Evolutionary conservation across 2,888 invertebrate genomes (phyloP).

Genomic region (Drosophila aldrichi): DNA sequence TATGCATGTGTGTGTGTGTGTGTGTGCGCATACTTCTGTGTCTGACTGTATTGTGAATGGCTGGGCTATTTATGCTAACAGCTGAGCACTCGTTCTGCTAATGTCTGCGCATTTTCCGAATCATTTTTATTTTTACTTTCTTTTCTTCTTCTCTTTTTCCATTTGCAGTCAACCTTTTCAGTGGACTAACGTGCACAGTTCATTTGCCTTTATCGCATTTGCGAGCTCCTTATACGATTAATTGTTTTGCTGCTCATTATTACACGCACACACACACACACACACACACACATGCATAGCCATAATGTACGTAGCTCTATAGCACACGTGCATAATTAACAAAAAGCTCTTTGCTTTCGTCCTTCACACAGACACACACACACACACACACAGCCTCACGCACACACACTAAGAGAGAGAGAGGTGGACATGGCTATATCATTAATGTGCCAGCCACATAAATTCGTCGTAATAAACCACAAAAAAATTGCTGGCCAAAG

Average conservation of each 20-base stretch:
- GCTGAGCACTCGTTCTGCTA: conserved; percentile 32
- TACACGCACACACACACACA: conserved; percentile 30
- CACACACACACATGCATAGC: conserved; percentile 28
- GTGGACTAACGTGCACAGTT: conserved; percentile 34
- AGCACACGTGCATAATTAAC: conserved; percentile 71
- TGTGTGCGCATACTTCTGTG: conserved; percentile 9
- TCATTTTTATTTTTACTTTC: conserved; percentile 22
- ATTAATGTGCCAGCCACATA: conserved; percentile 72
- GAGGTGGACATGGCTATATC: conserved; percentile 59
- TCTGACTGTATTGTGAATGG: conserved; percentile 12
- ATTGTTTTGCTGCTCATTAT: conserved; percentile 66
- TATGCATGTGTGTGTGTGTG: conserved; percentile 9
- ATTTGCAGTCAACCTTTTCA: conserved; percentile 30
- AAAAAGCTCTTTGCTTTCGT: conserved; percentile 28
- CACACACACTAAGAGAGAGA: conserved; percentile 1
- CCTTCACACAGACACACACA: conserved; percentile 7
- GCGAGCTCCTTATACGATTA: conserved; percentile 61
- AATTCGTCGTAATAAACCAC: conserved; percentile 47
- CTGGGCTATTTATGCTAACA: conserved; percentile 47
- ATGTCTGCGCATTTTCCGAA: conserved; percentile 50
- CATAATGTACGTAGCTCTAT: conserved; percentile 54
- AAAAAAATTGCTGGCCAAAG: conserved; percentile 28
- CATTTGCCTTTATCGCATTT: conserved; percentile 62
- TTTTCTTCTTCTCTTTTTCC: neutral
- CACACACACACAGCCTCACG: neutral